These are phyloP conservation scores for Vanessa tameamea DNA, from an alignment of 1,140 invertebrate species.

Conservation along the genomic window DNA sequence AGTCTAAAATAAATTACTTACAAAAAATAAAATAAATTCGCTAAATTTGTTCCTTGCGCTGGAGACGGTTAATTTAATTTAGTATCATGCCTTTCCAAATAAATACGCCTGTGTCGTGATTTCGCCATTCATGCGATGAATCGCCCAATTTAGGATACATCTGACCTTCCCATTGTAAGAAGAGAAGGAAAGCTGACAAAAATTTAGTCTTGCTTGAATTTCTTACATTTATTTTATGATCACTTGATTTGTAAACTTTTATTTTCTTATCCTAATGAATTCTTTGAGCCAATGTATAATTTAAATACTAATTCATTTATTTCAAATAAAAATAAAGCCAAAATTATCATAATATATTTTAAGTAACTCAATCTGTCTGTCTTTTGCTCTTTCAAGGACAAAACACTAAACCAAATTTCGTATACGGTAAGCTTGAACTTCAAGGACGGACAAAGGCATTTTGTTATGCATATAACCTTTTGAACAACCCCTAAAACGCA, in stretches of 20 bases:
- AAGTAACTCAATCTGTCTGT: too few relatives aligned
- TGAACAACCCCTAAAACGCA: too few relatives aligned
- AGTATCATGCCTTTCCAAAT: constrained; percentile 25
- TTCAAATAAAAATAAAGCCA: too few relatives aligned
- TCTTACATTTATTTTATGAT: constrained; percentile 6
- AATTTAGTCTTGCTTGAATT: constrained; percentile 5
- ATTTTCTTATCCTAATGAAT: too few relatives aligned
- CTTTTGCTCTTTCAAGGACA: too few relatives aligned
- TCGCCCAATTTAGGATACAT: constrained; percentile 32
- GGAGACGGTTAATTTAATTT: constrained; percentile 10
- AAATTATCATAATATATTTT: too few relatives aligned
- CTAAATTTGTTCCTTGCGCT: neutral
- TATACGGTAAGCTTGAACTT: too few relatives aligned
- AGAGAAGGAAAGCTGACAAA: constrained; percentile 21
- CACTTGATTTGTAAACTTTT: neutral
- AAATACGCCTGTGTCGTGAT: constrained; percentile 32
- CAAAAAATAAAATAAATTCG: neutral
- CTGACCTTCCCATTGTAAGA: constrained; percentile 28
- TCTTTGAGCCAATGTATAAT: too few relatives aligned
- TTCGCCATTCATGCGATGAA: constrained; percentile 38
- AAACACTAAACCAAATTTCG: too few relatives aligned
- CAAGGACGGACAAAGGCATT: too few relatives aligned
- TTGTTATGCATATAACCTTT: too few relatives aligned
- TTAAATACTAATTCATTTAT: too few relatives aligned
- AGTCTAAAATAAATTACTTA: neutral